A percentile compares a stretch with the other conserved stretches of the same genome.
phyloP scores from a whole-genome alignment of 2,113 vertebrate species.

The Aepyceros melampus region DNA sequence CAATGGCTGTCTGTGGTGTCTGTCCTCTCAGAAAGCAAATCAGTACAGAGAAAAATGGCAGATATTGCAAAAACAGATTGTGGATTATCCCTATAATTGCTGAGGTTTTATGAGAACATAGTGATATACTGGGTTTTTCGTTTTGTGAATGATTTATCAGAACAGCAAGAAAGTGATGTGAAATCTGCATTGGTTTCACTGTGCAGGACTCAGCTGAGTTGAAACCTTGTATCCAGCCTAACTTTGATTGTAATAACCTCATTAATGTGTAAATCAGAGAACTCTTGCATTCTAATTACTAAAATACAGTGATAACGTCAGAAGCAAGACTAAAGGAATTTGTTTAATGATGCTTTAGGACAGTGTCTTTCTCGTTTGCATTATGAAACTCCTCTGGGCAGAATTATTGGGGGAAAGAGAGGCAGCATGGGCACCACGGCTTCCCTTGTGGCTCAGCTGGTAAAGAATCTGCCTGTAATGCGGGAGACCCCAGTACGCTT shows the following conservation, averaged over 20 bases:
- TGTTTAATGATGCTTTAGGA: background rate
- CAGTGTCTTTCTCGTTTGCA: background rate
- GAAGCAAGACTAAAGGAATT: background rate
- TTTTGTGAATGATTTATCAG: conserved; percentile 9
- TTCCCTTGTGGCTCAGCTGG: background rate
- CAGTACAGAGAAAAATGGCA: background rate
- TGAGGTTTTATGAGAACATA: background rate
- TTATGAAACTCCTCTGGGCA: background rate
- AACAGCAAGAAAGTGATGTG: background rate
- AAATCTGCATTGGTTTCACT: background rate
- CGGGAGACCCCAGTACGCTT: background rate
- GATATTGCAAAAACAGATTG: background rate
- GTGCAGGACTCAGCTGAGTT: background rate
- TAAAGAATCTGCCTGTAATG: background rate
- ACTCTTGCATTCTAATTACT: background rate
- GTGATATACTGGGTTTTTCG: background rate
- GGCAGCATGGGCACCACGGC: background rate
- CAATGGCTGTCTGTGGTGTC: background rate
- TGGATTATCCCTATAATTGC: background rate
- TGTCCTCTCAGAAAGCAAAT: background rate
- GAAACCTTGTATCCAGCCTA: background rate
- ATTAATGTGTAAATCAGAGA: background rate
- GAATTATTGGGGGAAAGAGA: background rate
- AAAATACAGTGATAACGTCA: background rate
- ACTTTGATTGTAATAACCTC: conserved; percentile 16